Percentiles rank a stretch among this genome's conserved stretches.
phyloP scores from a whole-genome alignment of 2,888 invertebrate genomes.

The Bimastos eiseni region DNA sequence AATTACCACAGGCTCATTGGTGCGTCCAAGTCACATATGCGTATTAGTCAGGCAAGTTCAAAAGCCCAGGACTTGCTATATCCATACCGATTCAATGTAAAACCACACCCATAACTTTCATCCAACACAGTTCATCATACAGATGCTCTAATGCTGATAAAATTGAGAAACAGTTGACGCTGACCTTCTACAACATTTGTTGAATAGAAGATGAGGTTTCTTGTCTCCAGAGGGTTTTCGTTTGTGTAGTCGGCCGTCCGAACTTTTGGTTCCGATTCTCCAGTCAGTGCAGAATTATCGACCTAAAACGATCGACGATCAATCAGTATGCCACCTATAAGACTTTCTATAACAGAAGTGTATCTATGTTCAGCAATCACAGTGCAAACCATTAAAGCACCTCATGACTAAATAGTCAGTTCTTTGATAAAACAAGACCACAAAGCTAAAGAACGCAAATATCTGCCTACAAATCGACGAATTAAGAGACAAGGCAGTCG shows the following conservation, averaged over 20 bases:
- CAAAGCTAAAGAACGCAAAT: no score
- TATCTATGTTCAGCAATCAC: no score
- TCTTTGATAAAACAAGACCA: no score
- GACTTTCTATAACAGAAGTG: no score
- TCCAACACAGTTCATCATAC: slow-evolving; percentile 9
- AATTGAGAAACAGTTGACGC: neutral
- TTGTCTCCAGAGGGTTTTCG: slow-evolving; percentile 75
- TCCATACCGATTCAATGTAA: neutral
- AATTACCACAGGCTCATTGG: no score
- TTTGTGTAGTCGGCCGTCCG: slow-evolving; percentile 71
- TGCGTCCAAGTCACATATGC: neutral
- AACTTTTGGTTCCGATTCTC: slow-evolving; percentile 75
- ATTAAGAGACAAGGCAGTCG: no score
- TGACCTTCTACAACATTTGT: slow-evolving; percentile 78
- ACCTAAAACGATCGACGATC: slow-evolving; percentile 52
- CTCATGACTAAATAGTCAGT: no score
- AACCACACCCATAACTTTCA: neutral
- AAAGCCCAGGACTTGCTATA: neutral
- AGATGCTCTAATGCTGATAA: neutral
- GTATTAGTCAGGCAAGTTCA: no score
- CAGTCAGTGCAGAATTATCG: slow-evolving; percentile 75
- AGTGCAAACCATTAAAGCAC: no score
- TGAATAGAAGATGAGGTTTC: slow-evolving; percentile 79
- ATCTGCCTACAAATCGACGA: no score
- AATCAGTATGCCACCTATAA: no score